Evolutionary conservation across 2,113 vertebrate genomes (phyloP).

Genomic region (Leucopsar rothschildi): DNA sequence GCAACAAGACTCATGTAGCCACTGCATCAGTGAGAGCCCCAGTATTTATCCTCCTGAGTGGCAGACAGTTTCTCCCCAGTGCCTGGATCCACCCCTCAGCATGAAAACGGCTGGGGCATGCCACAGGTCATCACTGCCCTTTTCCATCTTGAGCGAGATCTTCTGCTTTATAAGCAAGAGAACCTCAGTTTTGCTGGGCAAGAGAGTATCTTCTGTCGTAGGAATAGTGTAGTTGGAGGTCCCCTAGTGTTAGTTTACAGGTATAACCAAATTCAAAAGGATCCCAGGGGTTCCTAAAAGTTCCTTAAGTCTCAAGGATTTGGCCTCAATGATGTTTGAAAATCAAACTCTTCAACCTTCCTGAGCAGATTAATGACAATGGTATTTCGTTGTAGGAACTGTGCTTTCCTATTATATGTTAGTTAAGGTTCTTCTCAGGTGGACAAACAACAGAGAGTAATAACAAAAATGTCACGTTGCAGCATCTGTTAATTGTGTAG

Average conservation of each 20-base stretch:
- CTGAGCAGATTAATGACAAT: neutral
- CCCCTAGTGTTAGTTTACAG: neutral
- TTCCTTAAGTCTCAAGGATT: neutral
- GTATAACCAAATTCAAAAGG: neutral
- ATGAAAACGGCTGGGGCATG: neutral
- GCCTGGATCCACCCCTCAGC: neutral
- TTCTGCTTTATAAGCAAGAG: neutral
- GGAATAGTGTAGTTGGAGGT: neutral
- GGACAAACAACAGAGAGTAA: neutral
- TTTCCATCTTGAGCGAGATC: neutral
- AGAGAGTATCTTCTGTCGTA: neutral
- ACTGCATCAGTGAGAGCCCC: neutral
- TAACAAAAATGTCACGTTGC: neutral
- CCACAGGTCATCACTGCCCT: neutral
- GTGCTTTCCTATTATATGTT: neutral
- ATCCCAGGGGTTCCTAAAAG: neutral
- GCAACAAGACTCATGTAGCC: neutral
- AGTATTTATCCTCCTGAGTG: fast-evolving
- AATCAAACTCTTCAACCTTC: neutral
- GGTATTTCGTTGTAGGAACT: neutral
- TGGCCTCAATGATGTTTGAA: neutral
- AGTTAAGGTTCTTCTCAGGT: neutral
- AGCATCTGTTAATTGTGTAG: neutral
- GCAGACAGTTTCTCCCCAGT: neutral
- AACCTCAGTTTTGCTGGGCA: neutral